Percentiles rank a stretch among this genome's conserved stretches.
Evolutionary conservation across 1,140 invertebrate genomes (phyloP).

Genomic region (Sycophaga agraensis): DNA sequence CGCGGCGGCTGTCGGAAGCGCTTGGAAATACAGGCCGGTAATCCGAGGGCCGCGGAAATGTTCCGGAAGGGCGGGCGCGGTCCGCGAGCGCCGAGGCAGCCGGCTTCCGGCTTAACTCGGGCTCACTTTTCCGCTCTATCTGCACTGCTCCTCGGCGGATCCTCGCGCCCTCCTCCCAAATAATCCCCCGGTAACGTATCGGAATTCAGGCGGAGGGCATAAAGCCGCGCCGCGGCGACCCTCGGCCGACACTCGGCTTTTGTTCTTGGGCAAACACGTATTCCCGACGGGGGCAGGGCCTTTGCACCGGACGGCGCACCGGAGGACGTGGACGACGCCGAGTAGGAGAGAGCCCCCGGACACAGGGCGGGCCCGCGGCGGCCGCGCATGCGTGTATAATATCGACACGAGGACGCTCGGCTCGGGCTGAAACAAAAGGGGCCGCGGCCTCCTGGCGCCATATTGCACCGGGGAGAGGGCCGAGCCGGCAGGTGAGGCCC

Average conservation of each 20-base stretch:
- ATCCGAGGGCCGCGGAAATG: no score
- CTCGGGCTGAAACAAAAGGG: no score
- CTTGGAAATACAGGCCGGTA: no score
- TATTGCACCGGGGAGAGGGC: conserved; percentile 36
- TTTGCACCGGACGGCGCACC: not conserved
- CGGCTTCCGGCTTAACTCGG: conserved; percentile 6
- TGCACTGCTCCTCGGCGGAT: not conserved
- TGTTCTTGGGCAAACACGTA: conserved; percentile 49
- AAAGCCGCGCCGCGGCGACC: conserved; percentile 31
- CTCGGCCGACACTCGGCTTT: conserved; percentile 44
- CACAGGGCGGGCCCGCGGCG: no score
- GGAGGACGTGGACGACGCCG: no score
- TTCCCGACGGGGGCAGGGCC: conserved; percentile 34
- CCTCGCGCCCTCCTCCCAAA: conserved; percentile 37
- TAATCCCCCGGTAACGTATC: conserved; percentile 47
- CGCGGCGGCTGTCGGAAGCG: no score
- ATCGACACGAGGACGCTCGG: no score
- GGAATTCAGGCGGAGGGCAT: conserved; percentile 39
- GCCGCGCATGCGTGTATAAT: no score
- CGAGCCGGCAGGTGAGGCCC: no score
- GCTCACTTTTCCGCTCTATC: conserved; percentile 1
- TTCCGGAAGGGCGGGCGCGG: no score
- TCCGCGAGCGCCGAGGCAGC: no score
- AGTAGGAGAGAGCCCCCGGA: no score
- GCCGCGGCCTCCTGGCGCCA: conserved; percentile 35